Evolutionary conservation across 1,140 invertebrate genomes (phyloP), one percentile per base, ranked within the genome.

Genomic region (Megalopta genalis): DNA sequence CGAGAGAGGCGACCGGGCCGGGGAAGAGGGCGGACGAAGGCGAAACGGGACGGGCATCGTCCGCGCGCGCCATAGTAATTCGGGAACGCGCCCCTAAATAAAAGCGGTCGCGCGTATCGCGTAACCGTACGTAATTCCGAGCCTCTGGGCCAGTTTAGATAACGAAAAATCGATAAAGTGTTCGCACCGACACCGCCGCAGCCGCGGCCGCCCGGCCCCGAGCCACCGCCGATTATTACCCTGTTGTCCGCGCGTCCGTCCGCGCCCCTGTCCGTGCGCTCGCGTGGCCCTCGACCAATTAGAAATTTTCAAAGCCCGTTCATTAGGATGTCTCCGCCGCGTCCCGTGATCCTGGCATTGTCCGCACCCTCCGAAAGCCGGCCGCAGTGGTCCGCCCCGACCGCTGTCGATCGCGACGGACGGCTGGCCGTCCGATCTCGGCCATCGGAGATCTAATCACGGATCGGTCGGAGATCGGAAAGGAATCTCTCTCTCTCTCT

Each of bases 91-190:
- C 21, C 23, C 65, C 54, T 74, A 62, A 81, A 68, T 74, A 79
- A 79, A 74, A 71, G 27, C 42, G 59, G 57, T 32, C 32, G 42
- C 49, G 52, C 69, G 62, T 59, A 66, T 59, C 64, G 37, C 23
- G 64, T 23, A 7, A 25, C 37, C 39, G 39, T 66, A 54, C 49
- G 12, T 71, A 78, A 78, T 71, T 69, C 49, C 12, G 64, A 16
- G 12, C 7, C 54, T 25, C 59, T 68, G 68, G 68, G 23, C 52
- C 76, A 37, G 23, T 21, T 32, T 10, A 46, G 60, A 72, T 72
- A 78, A 78, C 76, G 69, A 78, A 78, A 78, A 57, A 72, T 78
- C 76, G 60, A 78, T 77, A 63, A 71, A 77, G 68, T 64, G 23
- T 77, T 72, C 54, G 54, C n/a, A 21, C 54, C n/a, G 54, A 37